phyloP scores from a whole-genome alignment of 2,797 vertebrate species.

The Furcifer pardalis region DNA sequence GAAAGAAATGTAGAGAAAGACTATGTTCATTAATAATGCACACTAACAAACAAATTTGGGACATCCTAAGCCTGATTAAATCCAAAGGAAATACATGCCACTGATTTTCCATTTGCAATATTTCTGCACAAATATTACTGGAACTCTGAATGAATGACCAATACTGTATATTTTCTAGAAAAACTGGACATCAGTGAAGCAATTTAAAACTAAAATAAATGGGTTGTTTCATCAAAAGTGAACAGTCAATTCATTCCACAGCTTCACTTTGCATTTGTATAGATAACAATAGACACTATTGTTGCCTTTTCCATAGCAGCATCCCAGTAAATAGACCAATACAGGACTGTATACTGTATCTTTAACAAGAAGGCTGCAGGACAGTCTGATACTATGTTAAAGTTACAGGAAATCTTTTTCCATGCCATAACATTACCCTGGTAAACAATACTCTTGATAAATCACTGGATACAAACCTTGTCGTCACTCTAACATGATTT shows the following conservation, averaged over 20 bases:
- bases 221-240: not conserved
- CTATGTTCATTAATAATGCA: not conserved
- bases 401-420: slow-evolving; percentile 16
- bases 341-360: too few species aligned
- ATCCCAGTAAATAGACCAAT: not conserved
- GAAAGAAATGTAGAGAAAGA: not conserved
- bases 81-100: not conserved
- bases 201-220: not conserved
- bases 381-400: slow-evolving; percentile 27
- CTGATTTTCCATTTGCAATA: not conserved
- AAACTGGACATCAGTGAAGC: not conserved
- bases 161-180: not conserved
- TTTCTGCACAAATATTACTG: not conserved
- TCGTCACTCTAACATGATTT: not conserved
- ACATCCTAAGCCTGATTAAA: not conserved
- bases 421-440: not conserved
- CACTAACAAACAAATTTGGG: not conserved
- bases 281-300: slow-evolving; percentile 8
- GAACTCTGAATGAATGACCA: not conserved
- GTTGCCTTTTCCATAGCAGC: slow-evolving; percentile 43
- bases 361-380: not conserved
- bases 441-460: not conserved
- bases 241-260: not conserved
- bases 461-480: not conserved
- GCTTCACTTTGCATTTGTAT: not conserved